Evolutionary conservation across 1,140 invertebrate genomes (phyloP), one percentile per base, ranked within the genome.

Genomic region (Sitophilus oryzae): DNA sequence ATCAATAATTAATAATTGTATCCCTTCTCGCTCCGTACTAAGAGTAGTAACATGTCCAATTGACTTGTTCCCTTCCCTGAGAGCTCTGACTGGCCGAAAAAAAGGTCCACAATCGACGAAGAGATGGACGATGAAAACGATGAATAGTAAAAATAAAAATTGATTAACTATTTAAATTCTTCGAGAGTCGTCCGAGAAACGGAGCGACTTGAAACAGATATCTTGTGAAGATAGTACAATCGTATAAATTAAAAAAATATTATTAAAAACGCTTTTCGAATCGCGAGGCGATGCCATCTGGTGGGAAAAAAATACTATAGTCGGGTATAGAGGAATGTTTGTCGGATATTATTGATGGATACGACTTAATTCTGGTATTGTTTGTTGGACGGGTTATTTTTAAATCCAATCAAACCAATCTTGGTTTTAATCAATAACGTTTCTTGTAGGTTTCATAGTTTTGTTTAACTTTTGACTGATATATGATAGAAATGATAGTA

Each of bases 91-190:
- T 43, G 38, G 11, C 44, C 25, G 19, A 45, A 23, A 38, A 46
- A 45, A 46, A 47, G 19, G 22, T 36, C 30, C 21, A 37, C 10
- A 19, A 34, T 35, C 49, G 38, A 14, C 22, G 23, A 40, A 35
- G 43, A 37, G 51, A 52, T 34, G 49, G 36, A 52, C 51, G 51
- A 54, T 54, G 52, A 41, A 54, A 54, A 56, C 46, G 54, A 56
- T 56, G 54, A 56, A 56, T 56, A 56, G 55, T 57, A 57, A 57
- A 57, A 57, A 57, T 57, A 57, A 57, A 57, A 57, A 57, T 57
- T 57, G 55, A 57, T 57, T 57, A 57, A 57, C 55, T 52, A 57
- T 57, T 57, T 52, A 57, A 57, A 57, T 57, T 57, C 55, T 51
- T 51, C 25, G 41, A 52, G 55, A n/a, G n/a, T n/a, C n/a, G n/a